Evolutionary conservation across 2,113 vertebrate genomes (phyloP), one percentile per base, ranked within the genome.

Genomic region (Proteles cristata): DNA sequence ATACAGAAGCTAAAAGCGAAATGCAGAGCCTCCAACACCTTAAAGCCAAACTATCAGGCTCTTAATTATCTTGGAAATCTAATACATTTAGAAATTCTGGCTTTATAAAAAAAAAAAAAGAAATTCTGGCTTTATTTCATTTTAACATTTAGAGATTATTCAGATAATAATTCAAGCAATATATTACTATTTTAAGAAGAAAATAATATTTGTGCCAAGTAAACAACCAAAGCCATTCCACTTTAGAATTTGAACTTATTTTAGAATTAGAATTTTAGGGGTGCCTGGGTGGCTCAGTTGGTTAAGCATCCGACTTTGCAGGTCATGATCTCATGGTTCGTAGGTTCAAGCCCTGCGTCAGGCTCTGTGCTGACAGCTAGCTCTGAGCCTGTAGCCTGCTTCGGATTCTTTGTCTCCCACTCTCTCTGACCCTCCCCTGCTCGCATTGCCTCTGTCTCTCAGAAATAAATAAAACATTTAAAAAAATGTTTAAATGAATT

Each of bases 31-130:
- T 86, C 63, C 55, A 80, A 76, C 21, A 69, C 35, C 93, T 96
- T 97, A 79, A 92, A 96, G 82, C 55, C 55, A 96, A 97, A 95
- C 73, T 53, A 84, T 79, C 65, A 65, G 55, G 58, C 12, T 86
- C 48, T 58, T 97, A 90, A 97, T 92, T 97, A 76, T 73, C 25
- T 94, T 83, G 79, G 63, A 92, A 97, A 93, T 12, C 5, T 53
- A 95, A 45, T 93, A 26, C 7, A n/a, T 28, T 93, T 96, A 88
- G 28, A 19, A 93, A 90, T 80, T 90, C 63, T 71, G n/a, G 65
- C 73, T 91, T 69, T n/a, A 93, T 66, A 39, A 39, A 39, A 39
- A 39, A 39, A 39, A 39, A 39, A 39, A 39, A 39, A 88, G 28
- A 15, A 93, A 90, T 80, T 90, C 63, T 71, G n/a, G 65, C 73